phyloP scores from a whole-genome alignment of 1,140 invertebrate genomes.

The Coenobita brevimanus region DNA sequence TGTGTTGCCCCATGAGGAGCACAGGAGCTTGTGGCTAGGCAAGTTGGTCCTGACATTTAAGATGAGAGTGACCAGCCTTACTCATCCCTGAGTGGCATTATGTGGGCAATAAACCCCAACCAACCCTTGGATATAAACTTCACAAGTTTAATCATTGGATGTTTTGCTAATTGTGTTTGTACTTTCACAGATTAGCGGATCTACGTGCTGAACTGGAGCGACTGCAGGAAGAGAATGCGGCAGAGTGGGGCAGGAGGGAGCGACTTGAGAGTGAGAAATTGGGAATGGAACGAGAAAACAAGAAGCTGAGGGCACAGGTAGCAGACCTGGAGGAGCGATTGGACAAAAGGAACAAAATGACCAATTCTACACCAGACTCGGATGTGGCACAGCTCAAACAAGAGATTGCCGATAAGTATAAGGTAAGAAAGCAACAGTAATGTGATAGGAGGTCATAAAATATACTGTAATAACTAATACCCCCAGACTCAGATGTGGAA shows the following conservation, averaged over 20 bases:
- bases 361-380: conserved; percentile 73
- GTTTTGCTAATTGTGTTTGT: too few species aligned
- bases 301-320: conserved; percentile 88
- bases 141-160: too few species aligned
- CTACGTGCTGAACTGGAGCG: conserved; percentile 84
- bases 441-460: too few species aligned
- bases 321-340: conserved; percentile 85
- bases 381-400: conserved; percentile 71
- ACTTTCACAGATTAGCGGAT: conserved; percentile 76
- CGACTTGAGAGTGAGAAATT: conserved; percentile 91
- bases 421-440: conserved; percentile 80
- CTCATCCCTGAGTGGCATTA: too few species aligned
- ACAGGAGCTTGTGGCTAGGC: too few species aligned
- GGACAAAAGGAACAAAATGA: conserved; percentile 73
- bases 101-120: too few species aligned
- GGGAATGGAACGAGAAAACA: conserved; percentile 90
- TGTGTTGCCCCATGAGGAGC: too few species aligned
- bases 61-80: too few species aligned
- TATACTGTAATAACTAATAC: too few species aligned
- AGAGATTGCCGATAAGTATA: conserved; percentile 62
- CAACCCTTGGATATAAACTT: too few species aligned
- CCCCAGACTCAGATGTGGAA: too few species aligned
- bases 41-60: too few species aligned
- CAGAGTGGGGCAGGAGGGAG: conserved; percentile 93
- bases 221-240: conserved; percentile 92